phyloP scores from a whole-genome alignment of 1,140 invertebrate species.

The Caerostris extrusa region DNA sequence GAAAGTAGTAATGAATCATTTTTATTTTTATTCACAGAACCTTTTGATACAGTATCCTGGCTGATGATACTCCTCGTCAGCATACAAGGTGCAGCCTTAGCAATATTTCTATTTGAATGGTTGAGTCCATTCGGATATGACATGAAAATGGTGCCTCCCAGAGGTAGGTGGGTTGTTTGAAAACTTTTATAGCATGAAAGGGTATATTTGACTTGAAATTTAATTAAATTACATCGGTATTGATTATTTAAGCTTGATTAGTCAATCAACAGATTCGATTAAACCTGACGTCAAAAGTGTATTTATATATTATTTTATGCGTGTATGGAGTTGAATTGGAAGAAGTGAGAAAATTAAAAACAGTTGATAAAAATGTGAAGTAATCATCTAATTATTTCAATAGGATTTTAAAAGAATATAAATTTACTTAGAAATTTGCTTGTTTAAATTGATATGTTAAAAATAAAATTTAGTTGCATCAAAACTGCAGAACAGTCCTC shows the following conservation, averaged over 20 bases:
- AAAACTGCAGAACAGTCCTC: no score
- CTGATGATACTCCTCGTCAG: slow-evolving; percentile 97
- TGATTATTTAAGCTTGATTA: no score
- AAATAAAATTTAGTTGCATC: not conserved
- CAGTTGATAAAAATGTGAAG: not conserved
- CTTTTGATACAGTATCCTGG: slow-evolving; percentile 99
- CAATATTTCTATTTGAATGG: slow-evolving; percentile 99
- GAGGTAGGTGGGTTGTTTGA: slow-evolving; percentile 80
- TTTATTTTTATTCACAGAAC: slow-evolving; percentile 86
- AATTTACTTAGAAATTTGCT: not conserved
- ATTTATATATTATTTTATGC: not conserved
- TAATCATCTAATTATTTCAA: not conserved
- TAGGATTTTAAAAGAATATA: not conserved
- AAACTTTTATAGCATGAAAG: not conserved
- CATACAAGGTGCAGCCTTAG: slow-evolving; percentile 97
- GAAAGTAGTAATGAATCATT: no score
- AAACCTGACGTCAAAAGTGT: not conserved
- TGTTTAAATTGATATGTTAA: not conserved
- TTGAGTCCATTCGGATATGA: slow-evolving; percentile 96
- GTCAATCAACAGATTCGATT: no score
- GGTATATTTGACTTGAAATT: no score
- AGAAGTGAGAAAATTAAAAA: not conserved
- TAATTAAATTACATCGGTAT: no score
- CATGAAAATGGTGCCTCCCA: slow-evolving; percentile 88
- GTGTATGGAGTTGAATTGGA: not conserved